Evolutionary conservation across 2,797 vertebrate species (phyloP), one percentile per base, ranked within the genome.

Genomic region (Neosilurus mollespiculum): DNA sequence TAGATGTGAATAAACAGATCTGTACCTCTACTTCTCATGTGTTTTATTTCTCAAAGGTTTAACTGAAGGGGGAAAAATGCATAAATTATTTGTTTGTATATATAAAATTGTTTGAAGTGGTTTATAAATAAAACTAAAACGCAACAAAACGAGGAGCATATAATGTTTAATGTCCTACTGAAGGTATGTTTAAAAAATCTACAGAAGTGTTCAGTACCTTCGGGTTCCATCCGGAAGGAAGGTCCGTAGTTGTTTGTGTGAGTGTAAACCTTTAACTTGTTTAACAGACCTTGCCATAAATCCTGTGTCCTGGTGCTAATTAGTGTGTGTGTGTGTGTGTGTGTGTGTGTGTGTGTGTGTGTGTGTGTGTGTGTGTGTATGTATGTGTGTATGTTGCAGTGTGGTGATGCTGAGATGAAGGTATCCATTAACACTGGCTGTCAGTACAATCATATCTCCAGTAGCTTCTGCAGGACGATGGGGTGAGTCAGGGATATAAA

Each of bases 401-500:
- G 96, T 89, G 93, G 88, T 86, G 95, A 96, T 86, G 92, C 93
- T 80, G 91, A 94, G 77, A 91, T 98, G 86, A 95, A 92, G 90
- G 95, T 94, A 0, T 95, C 94, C 12, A 93, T 98, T 91, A 95
- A 97, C 93, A 98, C 96, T 8, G 95, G 96, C 78, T 95, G 92
- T 86, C 94, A 93, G 84, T 92, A 95, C 83, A 97, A 97, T 91
- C 93, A 94, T 92, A 95, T 98, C 92, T 98, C 97, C 77, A 89
- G 87, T 81, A 93, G 92, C 87, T 98, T 96, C 92, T 96, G 96
- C 92, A 95, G 93, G 88, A 93, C 94, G 87, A 93, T 98, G 81
- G 95, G 97, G 96, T 98, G 92, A 94, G 94, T 83, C 30, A 12
- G 69, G 18, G 86, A 67, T 26, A 66, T 66, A n/a, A 64, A 53